phyloP scores from a whole-genome alignment of 2,113 vertebrate genomes.

The Philantomba maxwellii region DNA sequence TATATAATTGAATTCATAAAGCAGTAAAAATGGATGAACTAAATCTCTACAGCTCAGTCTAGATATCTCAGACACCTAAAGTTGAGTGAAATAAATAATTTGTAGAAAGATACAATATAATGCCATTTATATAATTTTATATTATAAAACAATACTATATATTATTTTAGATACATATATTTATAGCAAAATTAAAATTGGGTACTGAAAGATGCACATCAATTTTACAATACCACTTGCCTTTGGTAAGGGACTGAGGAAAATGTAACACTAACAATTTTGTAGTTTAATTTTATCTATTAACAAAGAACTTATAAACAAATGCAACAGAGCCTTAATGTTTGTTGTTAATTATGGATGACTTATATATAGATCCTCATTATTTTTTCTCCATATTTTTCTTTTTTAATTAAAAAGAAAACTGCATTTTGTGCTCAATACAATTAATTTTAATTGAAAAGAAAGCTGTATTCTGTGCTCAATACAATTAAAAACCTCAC shows the following conservation, averaged over 20 bases:
- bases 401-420: background rate
- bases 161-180: background rate
- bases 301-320: background rate
- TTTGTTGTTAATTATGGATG: background rate
- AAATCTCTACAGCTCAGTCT: background rate
- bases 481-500: background rate
- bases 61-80: background rate
- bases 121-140: slow-evolving; percentile 2
- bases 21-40: background rate
- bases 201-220: background rate
- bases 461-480: background rate
- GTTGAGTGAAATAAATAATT: slow-evolving; percentile 15
- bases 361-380: background rate
- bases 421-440: background rate
- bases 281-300: background rate
- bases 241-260: background rate
- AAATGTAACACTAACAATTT: background rate
- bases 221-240: background rate
- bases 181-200: slow-evolving; percentile 9
- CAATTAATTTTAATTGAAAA: background rate
- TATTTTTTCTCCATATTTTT: background rate
- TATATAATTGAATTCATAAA: slow-evolving; percentile 35
- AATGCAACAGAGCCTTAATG: background rate
- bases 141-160: background rate
- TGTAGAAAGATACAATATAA: slow-evolving; percentile 4